phyloP scores from a whole-genome alignment of 92 coral and sea anemone species.

The Scolanthus callimorphus region DNA sequence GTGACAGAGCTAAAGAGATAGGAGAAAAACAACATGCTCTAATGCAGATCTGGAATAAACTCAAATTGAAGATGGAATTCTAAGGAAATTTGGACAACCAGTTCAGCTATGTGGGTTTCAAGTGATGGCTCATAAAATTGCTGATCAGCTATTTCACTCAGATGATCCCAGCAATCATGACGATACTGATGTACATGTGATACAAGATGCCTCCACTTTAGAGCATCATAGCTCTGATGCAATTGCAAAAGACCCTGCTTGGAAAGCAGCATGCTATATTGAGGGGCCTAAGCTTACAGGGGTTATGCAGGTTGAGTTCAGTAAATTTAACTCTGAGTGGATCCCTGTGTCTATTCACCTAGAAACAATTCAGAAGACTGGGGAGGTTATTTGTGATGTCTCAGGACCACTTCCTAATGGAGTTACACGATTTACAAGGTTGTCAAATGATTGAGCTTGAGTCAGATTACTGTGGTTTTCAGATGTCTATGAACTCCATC shows the following conservation, averaged over 20 bases:
- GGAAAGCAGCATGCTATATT: slow-evolving; percentile 74
- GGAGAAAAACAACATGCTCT: slow-evolving; percentile 57
- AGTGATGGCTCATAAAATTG: slow-evolving; percentile 12
- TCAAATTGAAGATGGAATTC: slow-evolving; percentile 63
- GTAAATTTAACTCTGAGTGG: slow-evolving; percentile 69
- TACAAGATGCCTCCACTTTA: no score
- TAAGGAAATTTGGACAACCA: slow-evolving; percentile 74
- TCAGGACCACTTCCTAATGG: slow-evolving; percentile 92
- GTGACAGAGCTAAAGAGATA: slow-evolving; percentile 36
- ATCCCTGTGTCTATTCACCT: slow-evolving; percentile 74
- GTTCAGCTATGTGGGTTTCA: slow-evolving; percentile 69
- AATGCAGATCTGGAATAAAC: slow-evolving; percentile 54
- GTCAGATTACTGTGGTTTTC: no score
- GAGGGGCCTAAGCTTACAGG: slow-evolving; percentile 86
- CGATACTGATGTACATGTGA: not conserved
- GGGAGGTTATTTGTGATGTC: slow-evolving; percentile 69
- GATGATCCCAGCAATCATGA: not conserved
- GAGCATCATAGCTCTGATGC: not conserved
- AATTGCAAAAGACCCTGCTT: slow-evolving; percentile 11
- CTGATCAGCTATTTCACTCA: not conserved
- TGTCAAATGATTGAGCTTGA: slow-evolving; percentile 60
- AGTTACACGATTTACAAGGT: slow-evolving; percentile 68
- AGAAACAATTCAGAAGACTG: slow-evolving; percentile 72
- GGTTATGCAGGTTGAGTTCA: slow-evolving; percentile 67
- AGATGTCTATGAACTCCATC: no score